Percentiles rank a stretch among this genome's conserved stretches.
Evolutionary conservation across 2,888 invertebrate genomes (phyloP).

Genomic region (Drosophila histrio): DNA sequence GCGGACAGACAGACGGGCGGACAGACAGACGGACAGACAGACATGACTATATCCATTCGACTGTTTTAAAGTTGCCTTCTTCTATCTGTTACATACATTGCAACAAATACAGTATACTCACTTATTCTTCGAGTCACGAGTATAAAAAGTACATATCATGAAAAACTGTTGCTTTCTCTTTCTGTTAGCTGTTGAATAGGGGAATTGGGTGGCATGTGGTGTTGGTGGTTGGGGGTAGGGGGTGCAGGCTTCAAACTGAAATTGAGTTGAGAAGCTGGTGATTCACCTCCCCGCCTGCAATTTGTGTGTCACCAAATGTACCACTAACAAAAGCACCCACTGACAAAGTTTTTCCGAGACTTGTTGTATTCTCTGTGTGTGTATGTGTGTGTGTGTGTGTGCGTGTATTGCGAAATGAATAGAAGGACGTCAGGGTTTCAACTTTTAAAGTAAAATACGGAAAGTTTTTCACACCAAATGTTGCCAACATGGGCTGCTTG

Average conservation of each 20-base stretch:
- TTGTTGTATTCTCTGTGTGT: slow-evolving; percentile 34
- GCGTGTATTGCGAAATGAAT: slow-evolving; percentile 47
- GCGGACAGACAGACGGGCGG: too few species aligned
- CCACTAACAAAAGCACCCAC: slow-evolving; percentile 59
- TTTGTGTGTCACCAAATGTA: slow-evolving; percentile 72
- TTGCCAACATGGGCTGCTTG: slow-evolving; percentile 62
- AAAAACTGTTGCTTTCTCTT: slow-evolving; percentile 70
- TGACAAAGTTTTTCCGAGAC: slow-evolving; percentile 44
- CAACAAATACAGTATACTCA: too few species aligned
- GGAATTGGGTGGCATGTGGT: background rate
- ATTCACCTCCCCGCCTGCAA: slow-evolving; percentile 34
- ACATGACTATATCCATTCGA: too few species aligned
- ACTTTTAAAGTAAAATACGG: slow-evolving; percentile 66
- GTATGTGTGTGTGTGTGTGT: slow-evolving; percentile 28
- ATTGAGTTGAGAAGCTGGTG: slow-evolving; percentile 63
- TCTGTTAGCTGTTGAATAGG: slow-evolving; percentile 17
- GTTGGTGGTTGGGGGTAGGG: background rate
- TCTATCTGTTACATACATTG: too few species aligned
- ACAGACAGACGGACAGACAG: too few species aligned
- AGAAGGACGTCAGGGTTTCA: slow-evolving; percentile 53
- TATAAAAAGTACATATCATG: background rate
- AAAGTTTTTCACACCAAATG: slow-evolving; percentile 74
- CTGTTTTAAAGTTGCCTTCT: too few species aligned
- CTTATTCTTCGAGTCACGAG: too few species aligned
- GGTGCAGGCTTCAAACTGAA: slow-evolving; percentile 50